Evolutionary conservation across 2,113 vertebrate genomes (phyloP).

Genomic region (Menura novaehollandiae): DNA sequence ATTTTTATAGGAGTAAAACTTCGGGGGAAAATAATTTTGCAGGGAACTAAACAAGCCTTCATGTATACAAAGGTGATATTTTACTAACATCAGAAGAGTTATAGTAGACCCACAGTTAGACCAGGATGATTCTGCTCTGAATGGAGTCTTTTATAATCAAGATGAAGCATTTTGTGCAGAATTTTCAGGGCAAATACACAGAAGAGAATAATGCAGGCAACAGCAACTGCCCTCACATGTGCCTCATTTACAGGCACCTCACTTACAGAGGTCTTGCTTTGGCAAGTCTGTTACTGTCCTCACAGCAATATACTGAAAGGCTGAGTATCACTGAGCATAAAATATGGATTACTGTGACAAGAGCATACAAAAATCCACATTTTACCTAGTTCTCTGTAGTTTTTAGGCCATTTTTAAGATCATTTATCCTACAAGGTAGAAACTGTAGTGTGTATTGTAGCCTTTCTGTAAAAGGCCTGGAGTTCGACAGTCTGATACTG

Average conservation of each 20-base stretch:
- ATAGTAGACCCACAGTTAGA: neutral
- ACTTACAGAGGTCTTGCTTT: neutral
- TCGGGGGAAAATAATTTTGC: neutral
- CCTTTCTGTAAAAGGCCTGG: neutral
- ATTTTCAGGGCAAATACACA: neutral
- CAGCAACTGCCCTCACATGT: fast-evolving
- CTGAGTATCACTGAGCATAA: neutral
- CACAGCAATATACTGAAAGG: neutral
- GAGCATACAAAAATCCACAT: neutral
- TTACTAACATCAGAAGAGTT: neutral
- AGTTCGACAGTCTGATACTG: neutral
- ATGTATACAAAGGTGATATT: neutral
- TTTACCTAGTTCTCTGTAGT: neutral
- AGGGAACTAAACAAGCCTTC: neutral
- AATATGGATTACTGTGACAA: neutral
- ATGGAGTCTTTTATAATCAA: neutral
- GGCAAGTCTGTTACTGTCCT: neutral
- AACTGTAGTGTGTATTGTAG: neutral
- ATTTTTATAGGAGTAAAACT: neutral
- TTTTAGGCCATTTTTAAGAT: neutral
- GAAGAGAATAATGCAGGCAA: neutral
- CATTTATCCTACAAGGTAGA: neutral
- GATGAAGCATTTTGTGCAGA: neutral
- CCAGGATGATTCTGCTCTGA: neutral
- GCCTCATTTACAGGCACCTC: fast-evolving